phyloP scores from a whole-genome alignment of 1,140 invertebrate genomes.

The Thalassaphorura encarpata region DNA sequence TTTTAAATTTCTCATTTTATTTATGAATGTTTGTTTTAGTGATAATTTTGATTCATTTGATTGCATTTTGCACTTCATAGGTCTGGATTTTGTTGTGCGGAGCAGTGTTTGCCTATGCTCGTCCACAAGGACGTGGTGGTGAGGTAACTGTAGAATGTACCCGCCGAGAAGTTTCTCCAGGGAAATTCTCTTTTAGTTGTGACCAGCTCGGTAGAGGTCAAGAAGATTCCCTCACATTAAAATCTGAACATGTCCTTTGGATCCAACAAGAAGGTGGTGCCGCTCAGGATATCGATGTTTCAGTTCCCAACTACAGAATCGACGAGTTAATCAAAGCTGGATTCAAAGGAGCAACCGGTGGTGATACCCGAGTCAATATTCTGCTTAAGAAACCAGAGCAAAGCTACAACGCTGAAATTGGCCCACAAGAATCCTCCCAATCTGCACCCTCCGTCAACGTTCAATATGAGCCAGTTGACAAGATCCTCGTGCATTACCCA shows the following conservation, averaged over 20 bases:
- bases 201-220: no score
- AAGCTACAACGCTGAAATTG: slow-evolving; percentile 15
- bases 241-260: slow-evolving; percentile 18
- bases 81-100: no score
- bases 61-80: no score
- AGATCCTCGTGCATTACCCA: background rate
- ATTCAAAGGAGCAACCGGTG: slow-evolving; percentile 7
- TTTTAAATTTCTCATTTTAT: no score
- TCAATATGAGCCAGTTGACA: slow-evolving; percentile 12
- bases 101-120: no score
- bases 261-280: background rate
- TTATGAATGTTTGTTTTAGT: no score
- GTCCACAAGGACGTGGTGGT: no score
- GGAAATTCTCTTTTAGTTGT: background rate
- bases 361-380: slow-evolving; percentile 13
- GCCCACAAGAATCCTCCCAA: background rate
- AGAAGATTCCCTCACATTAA: background rate
- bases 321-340: slow-evolving; percentile 20
- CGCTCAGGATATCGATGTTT: slow-evolving; percentile 6
- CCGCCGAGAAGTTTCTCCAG: background rate
- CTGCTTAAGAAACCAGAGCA: slow-evolving; percentile 21
- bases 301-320: slow-evolving; percentile 18
- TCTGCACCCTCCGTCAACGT: slow-evolving; percentile 11
- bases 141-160: background rate
- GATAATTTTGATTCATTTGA: no score